A percentile compares a stretch with the other conserved stretches of the same genome.
Conservation (phyloP, 2,113 vertebrate species). For the Peromyscus maniculatus region DNA sequence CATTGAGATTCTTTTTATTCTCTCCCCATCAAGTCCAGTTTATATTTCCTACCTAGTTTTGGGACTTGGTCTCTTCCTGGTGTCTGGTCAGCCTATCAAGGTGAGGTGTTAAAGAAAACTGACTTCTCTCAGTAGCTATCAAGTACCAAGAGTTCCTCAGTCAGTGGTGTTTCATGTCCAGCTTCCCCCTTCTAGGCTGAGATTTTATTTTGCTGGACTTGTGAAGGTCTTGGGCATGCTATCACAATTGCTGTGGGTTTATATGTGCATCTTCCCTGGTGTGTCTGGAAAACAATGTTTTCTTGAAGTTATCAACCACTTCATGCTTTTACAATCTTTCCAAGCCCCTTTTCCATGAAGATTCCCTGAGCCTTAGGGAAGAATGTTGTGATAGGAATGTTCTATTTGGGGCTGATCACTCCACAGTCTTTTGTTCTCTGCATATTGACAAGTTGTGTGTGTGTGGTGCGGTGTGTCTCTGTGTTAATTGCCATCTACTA, state of each 20-base stretch:
- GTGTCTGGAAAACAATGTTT: neutral
- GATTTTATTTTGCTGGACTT: neutral
- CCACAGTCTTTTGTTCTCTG: neutral
- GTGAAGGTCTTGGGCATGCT: neutral
- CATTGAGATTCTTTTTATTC: neutral
- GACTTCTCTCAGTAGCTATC: neutral
- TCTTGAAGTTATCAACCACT: neutral
- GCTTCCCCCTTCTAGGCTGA: neutral
- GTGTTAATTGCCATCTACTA: neutral
- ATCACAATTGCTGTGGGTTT: neutral
- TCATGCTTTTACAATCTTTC: neutral
- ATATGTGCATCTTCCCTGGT: neutral
- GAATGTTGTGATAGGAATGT: neutral
- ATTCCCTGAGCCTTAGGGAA: neutral
- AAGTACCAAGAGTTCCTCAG: neutral
- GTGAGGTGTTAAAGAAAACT: neutral
- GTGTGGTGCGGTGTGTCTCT: neutral
- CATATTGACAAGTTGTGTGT: neutral
- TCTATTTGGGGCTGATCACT: neutral
- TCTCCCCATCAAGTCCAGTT: neutral
- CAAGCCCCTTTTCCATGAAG: neutral
- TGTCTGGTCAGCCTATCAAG: neutral
- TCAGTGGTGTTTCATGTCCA: neutral
- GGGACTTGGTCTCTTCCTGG: neutral
- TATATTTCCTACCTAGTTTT: neutral